phyloP scores from a whole-genome alignment of 1,140 invertebrate genomes.

The Callitettix versicolor region DNA sequence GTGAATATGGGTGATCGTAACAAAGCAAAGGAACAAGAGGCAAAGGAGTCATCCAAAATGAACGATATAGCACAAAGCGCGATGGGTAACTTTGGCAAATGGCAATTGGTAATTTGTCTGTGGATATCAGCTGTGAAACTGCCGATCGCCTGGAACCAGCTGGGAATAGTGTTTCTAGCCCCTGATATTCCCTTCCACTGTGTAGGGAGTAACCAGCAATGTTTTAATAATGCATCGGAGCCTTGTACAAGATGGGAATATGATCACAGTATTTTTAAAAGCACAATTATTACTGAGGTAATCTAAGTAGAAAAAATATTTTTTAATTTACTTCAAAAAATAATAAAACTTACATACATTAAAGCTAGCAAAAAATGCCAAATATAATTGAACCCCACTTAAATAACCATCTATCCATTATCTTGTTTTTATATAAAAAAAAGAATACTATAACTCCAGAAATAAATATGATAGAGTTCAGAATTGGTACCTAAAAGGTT shows the following conservation, averaged over 20 bases:
- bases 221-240: slow-evolving; percentile 4
- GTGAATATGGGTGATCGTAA: no score
- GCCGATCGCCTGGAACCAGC: slow-evolving; percentile 54
- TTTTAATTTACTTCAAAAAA: no score
- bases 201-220: slow-evolving; percentile 13
- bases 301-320: no score
- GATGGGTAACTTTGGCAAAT: slow-evolving; percentile 45
- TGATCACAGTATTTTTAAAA: slow-evolving; percentile 48
- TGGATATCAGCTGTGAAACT: slow-evolving; percentile 52
- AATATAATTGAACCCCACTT: no score
- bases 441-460: no score
- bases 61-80: slow-evolving; percentile 26
- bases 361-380: no score
- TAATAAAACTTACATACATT: no score
- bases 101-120: slow-evolving; percentile 49
- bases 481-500: no score
- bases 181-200: slow-evolving; percentile 49
- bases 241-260: slow-evolving; percentile 48
- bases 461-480: no score
- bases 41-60: not conserved
- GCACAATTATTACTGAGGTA: slow-evolving; percentile 57
- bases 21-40: no score
- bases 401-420: no score
- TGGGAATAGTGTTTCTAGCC: slow-evolving; percentile 53
- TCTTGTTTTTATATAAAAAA: no score